phyloP scores from a whole-genome alignment of 2,797 vertebrate species.

The Pseudochirops corinnae region DNA sequence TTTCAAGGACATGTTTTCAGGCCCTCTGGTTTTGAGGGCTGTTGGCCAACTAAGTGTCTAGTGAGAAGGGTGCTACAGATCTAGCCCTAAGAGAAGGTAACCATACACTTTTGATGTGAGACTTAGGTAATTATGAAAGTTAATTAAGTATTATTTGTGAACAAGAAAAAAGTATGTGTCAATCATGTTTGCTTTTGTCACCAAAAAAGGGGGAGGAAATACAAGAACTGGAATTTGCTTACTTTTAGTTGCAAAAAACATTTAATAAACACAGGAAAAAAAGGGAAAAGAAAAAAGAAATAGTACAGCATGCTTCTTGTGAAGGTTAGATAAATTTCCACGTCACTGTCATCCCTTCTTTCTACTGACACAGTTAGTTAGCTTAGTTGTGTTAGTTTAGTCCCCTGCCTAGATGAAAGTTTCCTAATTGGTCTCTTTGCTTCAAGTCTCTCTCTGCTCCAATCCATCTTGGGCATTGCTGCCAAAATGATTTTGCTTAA shows the following conservation, averaged over 20 bases:
- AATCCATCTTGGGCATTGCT: not conserved
- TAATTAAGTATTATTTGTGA: not conserved
- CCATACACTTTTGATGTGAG: not conserved
- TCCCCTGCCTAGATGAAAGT: not conserved
- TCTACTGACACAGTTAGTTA: not conserved
- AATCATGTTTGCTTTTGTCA: not conserved
- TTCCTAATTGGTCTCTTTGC: not conserved
- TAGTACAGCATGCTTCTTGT: not conserved
- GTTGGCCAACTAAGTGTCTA: not conserved
- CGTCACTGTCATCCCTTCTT: not conserved
- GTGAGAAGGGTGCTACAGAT: not conserved
- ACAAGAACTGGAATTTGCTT: not conserved
- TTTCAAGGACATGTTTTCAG: not conserved
- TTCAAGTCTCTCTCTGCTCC: not conserved
- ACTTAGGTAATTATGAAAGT: not conserved
- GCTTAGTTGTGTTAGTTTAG: not conserved
- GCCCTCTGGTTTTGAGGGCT: not conserved
- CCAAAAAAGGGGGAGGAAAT: not conserved
- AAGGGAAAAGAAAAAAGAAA: not conserved
- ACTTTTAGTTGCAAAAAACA: not conserved
- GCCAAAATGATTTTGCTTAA: not conserved
- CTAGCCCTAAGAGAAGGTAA: not conserved
- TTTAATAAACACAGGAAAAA: not conserved
- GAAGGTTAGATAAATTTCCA: not conserved
- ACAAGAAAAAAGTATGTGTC: not conserved